phyloP scores from a whole-genome alignment of 2,113 vertebrate genomes.

The Cololabis saira region DNA sequence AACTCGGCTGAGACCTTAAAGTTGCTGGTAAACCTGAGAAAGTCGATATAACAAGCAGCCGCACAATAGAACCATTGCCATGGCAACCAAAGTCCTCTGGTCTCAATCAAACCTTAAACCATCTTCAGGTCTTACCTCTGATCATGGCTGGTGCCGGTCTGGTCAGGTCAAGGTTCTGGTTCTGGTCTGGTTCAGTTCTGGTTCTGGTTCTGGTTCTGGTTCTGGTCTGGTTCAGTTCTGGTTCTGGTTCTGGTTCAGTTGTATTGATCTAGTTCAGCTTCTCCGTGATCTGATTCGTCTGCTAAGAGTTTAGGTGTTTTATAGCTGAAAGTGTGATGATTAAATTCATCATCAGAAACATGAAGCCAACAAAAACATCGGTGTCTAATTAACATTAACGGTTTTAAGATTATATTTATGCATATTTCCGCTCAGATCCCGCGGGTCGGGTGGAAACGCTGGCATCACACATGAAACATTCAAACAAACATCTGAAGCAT shows the following conservation, averaged over 20 bases:
- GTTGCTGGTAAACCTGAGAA: no score
- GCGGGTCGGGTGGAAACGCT: neutral
- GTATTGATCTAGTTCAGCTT: neutral
- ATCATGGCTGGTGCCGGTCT: conserved; percentile 53
- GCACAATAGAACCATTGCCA: no score
- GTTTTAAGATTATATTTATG: conserved; percentile 16
- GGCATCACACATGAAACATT: no score
- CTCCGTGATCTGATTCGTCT: neutral
- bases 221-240: conserved; percentile 11
- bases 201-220: no score
- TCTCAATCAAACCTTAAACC: neutral
- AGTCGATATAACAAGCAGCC: no score
- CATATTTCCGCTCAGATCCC: neutral
- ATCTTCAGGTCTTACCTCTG: conserved; percentile 29
- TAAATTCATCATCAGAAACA: conserved; percentile 60
- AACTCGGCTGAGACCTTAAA: no score
- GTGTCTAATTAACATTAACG: conserved; percentile 26
- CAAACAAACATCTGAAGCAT: no score
- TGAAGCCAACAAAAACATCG: conserved; percentile 36
- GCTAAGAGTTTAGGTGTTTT: conserved; percentile 38
- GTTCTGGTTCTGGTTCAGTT: no score
- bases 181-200: no score
- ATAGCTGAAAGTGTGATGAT: conserved; percentile 42
- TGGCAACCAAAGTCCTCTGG: neutral
- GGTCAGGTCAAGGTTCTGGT: no score